Conservation (phyloP, 2,888 invertebrate genomes). For the Emmelina monodactyla region DNA sequence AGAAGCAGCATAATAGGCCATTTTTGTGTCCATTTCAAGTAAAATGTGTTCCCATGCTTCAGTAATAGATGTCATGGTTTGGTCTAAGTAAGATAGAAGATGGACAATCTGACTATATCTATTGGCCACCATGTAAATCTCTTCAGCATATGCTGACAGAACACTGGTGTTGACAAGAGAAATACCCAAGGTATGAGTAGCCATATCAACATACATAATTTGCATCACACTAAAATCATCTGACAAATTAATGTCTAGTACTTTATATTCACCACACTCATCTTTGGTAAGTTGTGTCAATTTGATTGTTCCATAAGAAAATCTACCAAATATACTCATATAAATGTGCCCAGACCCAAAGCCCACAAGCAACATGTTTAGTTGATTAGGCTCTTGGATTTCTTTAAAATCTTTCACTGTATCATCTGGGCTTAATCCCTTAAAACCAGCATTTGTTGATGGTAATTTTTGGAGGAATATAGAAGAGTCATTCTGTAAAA, state of each 20-base stretch:
- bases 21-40: conserved; percentile 92
- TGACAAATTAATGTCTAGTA: conserved; percentile 72
- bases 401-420: conserved; percentile 67
- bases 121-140: conserved; percentile 75
- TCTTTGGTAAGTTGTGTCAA: conserved; percentile 64
- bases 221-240: conserved; percentile 76
- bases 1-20: conserved; percentile 85
- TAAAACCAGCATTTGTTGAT: conserved; percentile 58
- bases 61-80: conserved; percentile 80
- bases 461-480: conserved; percentile 67
- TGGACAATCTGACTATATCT: conserved; percentile 78
- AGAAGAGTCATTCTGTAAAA: conserved; percentile 51
- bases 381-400: conserved; percentile 64
- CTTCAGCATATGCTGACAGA: conserved; percentile 70
- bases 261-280: conserved; percentile 64
- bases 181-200: conserved; percentile 47
- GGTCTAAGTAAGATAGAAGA: conserved; percentile 73
- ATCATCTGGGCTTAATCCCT: conserved; percentile 60
- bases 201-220: conserved; percentile 65
- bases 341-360: conserved; percentile 75
- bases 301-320: conserved; percentile 77
- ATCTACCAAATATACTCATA: conserved; percentile 85
- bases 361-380: conserved; percentile 83
- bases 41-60: conserved; percentile 96
- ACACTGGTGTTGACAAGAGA: conserved; percentile 67